Base-by-base conservation (phyloP, 92 coral and sea anemone genomes). In the Parazoanthus swiftii region DNA sequence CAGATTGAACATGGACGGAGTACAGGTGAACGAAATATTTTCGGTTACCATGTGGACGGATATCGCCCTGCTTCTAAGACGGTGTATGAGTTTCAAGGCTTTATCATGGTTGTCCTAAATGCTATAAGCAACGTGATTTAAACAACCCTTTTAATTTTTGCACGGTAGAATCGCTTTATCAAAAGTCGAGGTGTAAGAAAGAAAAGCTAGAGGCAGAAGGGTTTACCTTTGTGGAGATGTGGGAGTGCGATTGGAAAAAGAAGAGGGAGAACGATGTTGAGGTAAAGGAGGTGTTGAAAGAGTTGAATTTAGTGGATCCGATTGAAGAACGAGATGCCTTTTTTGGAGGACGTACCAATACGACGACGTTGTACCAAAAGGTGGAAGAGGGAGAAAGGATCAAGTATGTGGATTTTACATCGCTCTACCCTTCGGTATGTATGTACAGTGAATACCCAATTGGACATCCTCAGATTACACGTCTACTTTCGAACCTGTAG, bases 391-490 rank as follows among this genome's bases (percentile, higher is more conserved):
- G 50, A 2, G 81, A 80, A 0, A 70, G 48, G 16, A 51, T 88
- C 6, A 25, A 14, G 26, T 88, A 88, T n/a, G 58, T 88, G 0
- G 86, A 88, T 68, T 70, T 80, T 29, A 23, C 36, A 0, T 70
- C 75, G 8, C 33, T 29, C 0, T 29, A 29, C 33, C 33, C 33
- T 29, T 29, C 33, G 33, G 33, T 29, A 29, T 29, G 33, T 29
- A 29, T 29, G 33, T 29, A 29, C 33, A 29, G 0, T 0, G 33
- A 29, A 0, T 56, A 36, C 15, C 50, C 50, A 0, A 0, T 88
- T 5, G 86, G 86, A 0, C 90, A 80, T 73, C 90, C 90, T 3
- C 25, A 79, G 33, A 88, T 88, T 3, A 35, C 44, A 80, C 86
- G 21, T 85, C 72, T 8, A 75, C 80, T 48, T 65, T 39, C 39